Evolutionary conservation across 2,888 invertebrate genomes (phyloP), one percentile per base, ranked within the genome.

Genomic region (Hydroisotoma schaefferi): DNA sequence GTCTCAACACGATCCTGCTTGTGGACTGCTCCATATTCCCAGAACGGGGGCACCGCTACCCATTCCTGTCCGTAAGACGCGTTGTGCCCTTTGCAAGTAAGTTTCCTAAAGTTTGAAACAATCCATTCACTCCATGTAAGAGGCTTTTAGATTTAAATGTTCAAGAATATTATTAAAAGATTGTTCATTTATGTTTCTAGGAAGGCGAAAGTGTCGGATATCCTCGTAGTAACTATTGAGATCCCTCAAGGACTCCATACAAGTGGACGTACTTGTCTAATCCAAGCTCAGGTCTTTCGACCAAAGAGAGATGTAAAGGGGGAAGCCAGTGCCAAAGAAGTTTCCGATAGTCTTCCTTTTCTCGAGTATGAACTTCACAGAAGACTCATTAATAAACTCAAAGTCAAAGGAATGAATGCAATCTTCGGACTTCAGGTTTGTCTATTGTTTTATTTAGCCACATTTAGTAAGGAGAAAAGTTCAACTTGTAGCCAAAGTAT

Each of bases 281-380:
- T 87, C 65, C 87, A 87, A 75, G 83, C 85, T 54, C 87, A 88
- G 69, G 87, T 89, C 0, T 86, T 88, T 55, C 84, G 90, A 46
- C 82, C 85, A 0, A 85, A 93, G 69, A 85, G 86, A 47, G 89
- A 90, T 70, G 81, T 87, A 6, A 83, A 87, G 12, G 87, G 90
- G 0, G 94, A 94, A 78, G 81, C 87, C 0, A 88, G 88, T 70
- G 92, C 97, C 3, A 86, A 94, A 72, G 95, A 97, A 79, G 90
- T 98, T 61, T 94, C 94, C 1, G 91, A 97, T 80, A 90, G 90
- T 72, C 80, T 97, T 56, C 97, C 97, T 0, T 97, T 97, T 80
- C 78, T 97, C 56, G 97, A 98, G 77, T 97, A 95, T 76, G 95
- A 98, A 76, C 80, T 98, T 48, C 94, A 98, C 77, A 85, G 91